Conservation (phyloP, 2,888 invertebrate genomes). For the Luperina testacea region DNA sequence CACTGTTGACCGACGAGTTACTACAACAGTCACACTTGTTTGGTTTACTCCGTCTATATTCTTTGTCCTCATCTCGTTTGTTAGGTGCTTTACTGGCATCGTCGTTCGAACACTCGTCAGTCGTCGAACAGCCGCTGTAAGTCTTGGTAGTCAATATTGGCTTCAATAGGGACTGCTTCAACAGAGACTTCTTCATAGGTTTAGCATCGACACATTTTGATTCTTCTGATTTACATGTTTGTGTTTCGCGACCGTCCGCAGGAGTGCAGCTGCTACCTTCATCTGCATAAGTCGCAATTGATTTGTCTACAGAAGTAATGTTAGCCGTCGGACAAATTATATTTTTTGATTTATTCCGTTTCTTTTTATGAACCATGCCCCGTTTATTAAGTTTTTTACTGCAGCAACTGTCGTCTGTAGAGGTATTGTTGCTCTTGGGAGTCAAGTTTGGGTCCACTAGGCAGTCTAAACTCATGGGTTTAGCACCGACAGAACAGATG, state of each 20-base stretch:
- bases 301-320: conserved; percentile 67
- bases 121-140: conserved; percentile 12
- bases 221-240: conserved; percentile 49
- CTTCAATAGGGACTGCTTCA: background rate
- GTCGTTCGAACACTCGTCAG: conserved; percentile 4
- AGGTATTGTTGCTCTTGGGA: conserved; percentile 3
- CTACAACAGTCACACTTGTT: conserved; percentile 18
- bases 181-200: background rate
- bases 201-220: background rate
- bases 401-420: conserved; percentile 16
- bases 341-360: conserved; percentile 31
- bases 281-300: conserved; percentile 72
- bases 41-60: background rate
- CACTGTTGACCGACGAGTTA: conserved; percentile 15
- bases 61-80: background rate
- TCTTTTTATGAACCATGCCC: conserved; percentile 16
- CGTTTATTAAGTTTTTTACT: conserved; percentile 37
- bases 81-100: background rate
- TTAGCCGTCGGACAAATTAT: conserved; percentile 46
- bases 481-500: conserved; percentile 55
- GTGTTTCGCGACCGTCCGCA: conserved; percentile 64
- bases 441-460: conserved; percentile 42
- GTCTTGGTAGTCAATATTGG: background rate
- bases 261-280: conserved; percentile 62
- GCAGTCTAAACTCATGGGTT: conserved; percentile 55